Evolutionary conservation across 2,113 vertebrate species (phyloP).

Genomic region (rat (Rattus norvegicus)): DNA sequence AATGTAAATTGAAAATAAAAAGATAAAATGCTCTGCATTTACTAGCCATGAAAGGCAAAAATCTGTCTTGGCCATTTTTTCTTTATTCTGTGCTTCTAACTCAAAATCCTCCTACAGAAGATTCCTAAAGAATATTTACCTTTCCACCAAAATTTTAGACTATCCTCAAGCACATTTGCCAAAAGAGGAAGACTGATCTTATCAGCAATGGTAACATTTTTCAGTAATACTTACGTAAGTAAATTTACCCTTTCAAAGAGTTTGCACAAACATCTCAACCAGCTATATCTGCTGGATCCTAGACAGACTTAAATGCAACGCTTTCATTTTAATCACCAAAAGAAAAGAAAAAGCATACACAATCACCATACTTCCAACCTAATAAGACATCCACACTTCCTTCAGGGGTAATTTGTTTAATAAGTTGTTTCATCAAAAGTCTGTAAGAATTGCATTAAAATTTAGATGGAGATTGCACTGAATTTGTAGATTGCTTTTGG

Average conservation of each 20-base stretch:
- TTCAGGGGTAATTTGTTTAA: slow-evolving; percentile 32
- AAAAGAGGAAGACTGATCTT: slow-evolving; percentile 60
- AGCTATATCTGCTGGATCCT: slow-evolving; percentile 57
- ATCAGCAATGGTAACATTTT: slow-evolving; percentile 50
- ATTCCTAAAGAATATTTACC: slow-evolving; percentile 47
- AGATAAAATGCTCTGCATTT: slow-evolving; percentile 72
- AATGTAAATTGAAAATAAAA: slow-evolving; percentile 78
- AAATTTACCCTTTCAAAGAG: slow-evolving; percentile 55
- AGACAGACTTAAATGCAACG: slow-evolving; percentile 42
- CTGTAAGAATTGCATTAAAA: no score
- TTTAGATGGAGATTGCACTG: no score
- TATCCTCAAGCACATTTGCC: slow-evolving; percentile 52
- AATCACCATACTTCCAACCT: slow-evolving; percentile 2
- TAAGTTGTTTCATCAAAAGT: neutral
- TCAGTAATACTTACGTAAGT: slow-evolving; percentile 27
- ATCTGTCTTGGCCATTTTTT: slow-evolving; percentile 52
- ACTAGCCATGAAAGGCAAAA: slow-evolving; percentile 62
- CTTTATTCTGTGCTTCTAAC: slow-evolving; percentile 72
- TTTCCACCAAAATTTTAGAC: slow-evolving; percentile 57
- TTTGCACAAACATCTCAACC: slow-evolving; percentile 71
- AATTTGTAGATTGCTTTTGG: no score
- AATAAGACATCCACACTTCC: neutral
- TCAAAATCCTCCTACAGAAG: slow-evolving; percentile 54
- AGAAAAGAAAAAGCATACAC: neutral
- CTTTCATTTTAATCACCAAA: slow-evolving; percentile 46